Percentiles rank a stretch among this genome's conserved stretches.
phyloP scores from a whole-genome alignment of 2,113 vertebrate species.

The Lagopus muta region DNA sequence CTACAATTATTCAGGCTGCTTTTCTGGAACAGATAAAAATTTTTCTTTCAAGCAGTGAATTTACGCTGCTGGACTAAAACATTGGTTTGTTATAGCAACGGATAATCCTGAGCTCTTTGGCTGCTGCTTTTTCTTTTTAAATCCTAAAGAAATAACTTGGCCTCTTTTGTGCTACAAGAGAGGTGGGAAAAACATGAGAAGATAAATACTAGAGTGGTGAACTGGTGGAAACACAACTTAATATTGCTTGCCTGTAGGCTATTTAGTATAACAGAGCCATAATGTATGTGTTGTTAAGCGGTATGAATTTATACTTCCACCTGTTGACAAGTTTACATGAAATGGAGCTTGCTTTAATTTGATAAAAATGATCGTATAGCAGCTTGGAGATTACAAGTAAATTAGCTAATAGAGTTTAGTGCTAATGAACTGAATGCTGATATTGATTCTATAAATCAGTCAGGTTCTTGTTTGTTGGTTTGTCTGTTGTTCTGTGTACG shows the following conservation, averaged over 20 bases:
- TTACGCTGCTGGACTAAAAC: background rate
- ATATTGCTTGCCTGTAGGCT: background rate
- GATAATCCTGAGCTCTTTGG: background rate
- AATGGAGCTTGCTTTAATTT: background rate
- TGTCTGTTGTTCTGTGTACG: background rate
- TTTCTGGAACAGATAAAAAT: slow-evolving; percentile 13
- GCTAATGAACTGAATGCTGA: background rate
- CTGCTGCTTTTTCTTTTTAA: background rate
- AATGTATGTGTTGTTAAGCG: background rate
- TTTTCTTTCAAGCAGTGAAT: slow-evolving; percentile 2
- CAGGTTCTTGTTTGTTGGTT: background rate
- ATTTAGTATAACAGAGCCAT: background rate
- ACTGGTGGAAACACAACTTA: background rate
- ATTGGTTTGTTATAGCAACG: slow-evolving; percentile 16
- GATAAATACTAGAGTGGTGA: background rate
- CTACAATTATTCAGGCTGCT: slow-evolving; percentile 39
- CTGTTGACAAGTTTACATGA: background rate
- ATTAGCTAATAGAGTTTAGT: background rate
- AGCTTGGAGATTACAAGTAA: background rate
- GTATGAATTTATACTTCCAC: background rate
- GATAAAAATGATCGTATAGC: background rate
- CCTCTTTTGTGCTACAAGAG: background rate
- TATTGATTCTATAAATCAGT: background rate
- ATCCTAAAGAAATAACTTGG: background rate
- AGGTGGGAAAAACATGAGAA: background rate